Evolutionary conservation across 1,140 invertebrate genomes (phyloP), one percentile per base, ranked within the genome.

Genomic region (Nephila pilipes): DNA sequence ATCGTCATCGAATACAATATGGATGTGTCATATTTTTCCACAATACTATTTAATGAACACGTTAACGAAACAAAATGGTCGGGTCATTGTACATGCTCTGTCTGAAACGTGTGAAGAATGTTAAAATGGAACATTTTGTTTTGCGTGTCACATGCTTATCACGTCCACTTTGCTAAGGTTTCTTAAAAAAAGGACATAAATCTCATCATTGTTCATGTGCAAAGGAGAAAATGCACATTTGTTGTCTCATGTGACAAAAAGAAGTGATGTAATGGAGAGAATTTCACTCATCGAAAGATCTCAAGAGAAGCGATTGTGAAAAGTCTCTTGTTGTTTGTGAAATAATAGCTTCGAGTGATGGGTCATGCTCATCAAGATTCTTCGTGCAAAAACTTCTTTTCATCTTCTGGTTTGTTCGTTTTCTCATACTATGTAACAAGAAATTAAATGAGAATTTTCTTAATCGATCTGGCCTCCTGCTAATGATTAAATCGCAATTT

Each of bases 351-450:
- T 16, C 1, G 12, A 25, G 65, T 75, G 12, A 14, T 32, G 16
- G 65, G 65, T 75, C 25, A 75, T 25, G 25, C 65, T 75, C 65
- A 75, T 75, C 65, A 75, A 75, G 29, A 75, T 75, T 75, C 2
- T 75, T 12, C 65, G 6, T 32, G 12, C 29, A 25, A 75, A 75
- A 65, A 36, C 25, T 29, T 75, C 25, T 75, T 32, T 18, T 25
- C 16, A 18, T 75, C 32, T n/a, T n/a, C n/a, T n/a, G n/a, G n/a
- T n/a, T n/a, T n/a, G 10, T 36, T 75, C 25, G n/a, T 69, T 69
- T 25, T 36, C 29, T 25, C 25, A 14, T 65, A 10, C 6, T 20
- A 2, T 65, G 46, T 46, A 46, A 46, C 46, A 46, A 46, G 6
- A 46, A 46, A 46, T 46, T 46, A 46, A 46, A 46, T 46, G 46